A percentile compares a stretch with the other conserved stretches of the same genome.
phyloP scores from a whole-genome alignment of 2,797 vertebrate species.

The Onychomys torridus region DNA sequence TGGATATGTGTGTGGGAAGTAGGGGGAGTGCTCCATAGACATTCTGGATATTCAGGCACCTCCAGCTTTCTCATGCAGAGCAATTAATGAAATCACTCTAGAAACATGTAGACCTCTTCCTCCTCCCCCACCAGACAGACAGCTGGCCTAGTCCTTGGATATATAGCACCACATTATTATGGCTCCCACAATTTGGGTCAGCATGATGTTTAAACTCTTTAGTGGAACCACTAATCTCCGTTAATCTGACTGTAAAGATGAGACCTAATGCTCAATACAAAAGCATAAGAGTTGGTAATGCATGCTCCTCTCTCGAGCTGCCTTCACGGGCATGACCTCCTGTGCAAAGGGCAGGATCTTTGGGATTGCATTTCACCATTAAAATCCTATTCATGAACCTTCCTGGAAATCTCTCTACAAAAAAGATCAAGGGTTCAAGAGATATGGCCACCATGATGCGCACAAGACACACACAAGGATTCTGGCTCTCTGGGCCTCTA shows the following conservation, averaged over 20 bases:
- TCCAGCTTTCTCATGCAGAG: constrained; percentile 82
- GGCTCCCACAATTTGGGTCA: constrained; percentile 89
- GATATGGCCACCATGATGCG: background rate
- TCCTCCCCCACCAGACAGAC: constrained; percentile 38
- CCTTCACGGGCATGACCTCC: constrained; percentile 80
- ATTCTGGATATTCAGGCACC: constrained; percentile 82
- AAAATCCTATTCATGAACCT: constrained; percentile 51
- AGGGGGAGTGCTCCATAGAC: constrained; percentile 31
- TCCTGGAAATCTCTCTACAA: background rate
- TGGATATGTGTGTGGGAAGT: constrained; percentile 61
- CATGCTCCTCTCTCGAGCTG: constrained; percentile 79
- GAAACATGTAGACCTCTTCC: constrained; percentile 69
- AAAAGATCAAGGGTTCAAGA: background rate
- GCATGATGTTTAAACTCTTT: constrained; percentile 90
- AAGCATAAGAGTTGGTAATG: constrained; percentile 89
- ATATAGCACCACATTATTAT: background rate
- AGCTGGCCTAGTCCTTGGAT: constrained; percentile 74
- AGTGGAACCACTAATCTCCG: constrained; percentile 90
- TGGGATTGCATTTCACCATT: constrained; percentile 56
- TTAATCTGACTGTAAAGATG: constrained; percentile 92
- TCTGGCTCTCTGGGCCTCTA: background rate
- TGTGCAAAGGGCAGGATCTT: constrained; percentile 73
- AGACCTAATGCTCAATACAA: constrained; percentile 87
- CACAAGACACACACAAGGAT: background rate
- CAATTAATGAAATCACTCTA: constrained; percentile 88